Conservation (phyloP, 2,113 vertebrate genomes). For the Heloderma charlesbogerti region DNA sequence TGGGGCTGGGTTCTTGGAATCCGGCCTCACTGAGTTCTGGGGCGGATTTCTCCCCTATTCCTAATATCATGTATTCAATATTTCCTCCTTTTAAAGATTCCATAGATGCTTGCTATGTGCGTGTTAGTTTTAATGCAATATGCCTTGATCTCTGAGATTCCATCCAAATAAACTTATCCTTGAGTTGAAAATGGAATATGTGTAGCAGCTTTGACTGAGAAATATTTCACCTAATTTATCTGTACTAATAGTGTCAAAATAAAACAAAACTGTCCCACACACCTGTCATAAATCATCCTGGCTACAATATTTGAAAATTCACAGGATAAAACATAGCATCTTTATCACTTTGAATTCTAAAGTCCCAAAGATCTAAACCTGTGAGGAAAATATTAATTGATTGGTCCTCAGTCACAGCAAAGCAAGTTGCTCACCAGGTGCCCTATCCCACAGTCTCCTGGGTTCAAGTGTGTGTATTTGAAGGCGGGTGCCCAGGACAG, state of each 20-base stretch:
- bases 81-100: no score
- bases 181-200: conserved; percentile 47
- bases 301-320: conserved; percentile 60
- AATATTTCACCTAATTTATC: conserved; percentile 67
- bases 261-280: not conserved
- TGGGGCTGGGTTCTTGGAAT: no score
- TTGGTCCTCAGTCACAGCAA: conserved; percentile 63
- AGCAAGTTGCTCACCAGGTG: no score
- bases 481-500: no score
- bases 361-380: conserved; percentile 47
- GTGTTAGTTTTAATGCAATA: no score
- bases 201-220: conserved; percentile 54
- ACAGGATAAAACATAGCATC: conserved; percentile 64
- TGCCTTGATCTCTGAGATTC: conserved; percentile 26
- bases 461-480: no score
- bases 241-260: conserved; percentile 65
- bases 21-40: no score
- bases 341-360: conserved; percentile 65
- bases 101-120: no score
- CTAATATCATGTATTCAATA: no score
- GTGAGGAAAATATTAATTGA: conserved; percentile 63
- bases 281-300: conserved; percentile 62
- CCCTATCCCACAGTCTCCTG: no score
- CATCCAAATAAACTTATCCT: conserved; percentile 31
- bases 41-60: no score